A percentile compares a stretch with the other conserved stretches of the same genome.
Conservation (phyloP, 2,113 vertebrate species). For the Lophochroa leadbeateri region DNA sequence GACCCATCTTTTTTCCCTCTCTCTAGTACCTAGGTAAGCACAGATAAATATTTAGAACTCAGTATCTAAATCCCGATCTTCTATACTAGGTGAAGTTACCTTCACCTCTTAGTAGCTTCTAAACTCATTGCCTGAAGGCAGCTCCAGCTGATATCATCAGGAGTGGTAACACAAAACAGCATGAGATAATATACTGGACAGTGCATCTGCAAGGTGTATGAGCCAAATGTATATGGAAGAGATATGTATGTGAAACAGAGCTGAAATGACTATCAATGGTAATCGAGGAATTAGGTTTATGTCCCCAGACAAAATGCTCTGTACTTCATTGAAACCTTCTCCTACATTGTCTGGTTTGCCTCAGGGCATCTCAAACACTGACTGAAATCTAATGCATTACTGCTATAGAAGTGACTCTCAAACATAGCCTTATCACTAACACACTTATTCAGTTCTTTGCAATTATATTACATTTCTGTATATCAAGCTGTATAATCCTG, state of each 20-base stretch:
- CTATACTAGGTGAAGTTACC: neutral
- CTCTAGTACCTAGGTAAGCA: neutral
- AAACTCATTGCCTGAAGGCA: neutral
- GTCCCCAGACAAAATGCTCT: neutral
- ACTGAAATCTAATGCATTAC: neutral
- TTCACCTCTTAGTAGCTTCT: neutral
- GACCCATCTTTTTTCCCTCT: neutral
- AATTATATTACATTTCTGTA: fast-evolving
- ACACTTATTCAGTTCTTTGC: neutral
- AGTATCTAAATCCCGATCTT: neutral
- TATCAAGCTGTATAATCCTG: neutral
- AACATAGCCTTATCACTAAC: neutral
- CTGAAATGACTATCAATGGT: neutral
- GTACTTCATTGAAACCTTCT: neutral
- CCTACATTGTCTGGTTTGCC: neutral
- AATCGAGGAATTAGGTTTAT: neutral
- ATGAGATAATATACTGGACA: neutral
- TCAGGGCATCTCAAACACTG: neutral
- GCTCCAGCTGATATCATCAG: neutral
- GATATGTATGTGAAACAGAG: neutral
- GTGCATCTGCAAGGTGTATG: neutral
- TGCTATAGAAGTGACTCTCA: neutral
- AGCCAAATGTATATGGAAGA: neutral
- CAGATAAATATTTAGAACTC: neutral
- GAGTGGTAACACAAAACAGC: neutral